phyloP scores from a whole-genome alignment of 1,140 invertebrate species.

The Pomacea maculata region DNA sequence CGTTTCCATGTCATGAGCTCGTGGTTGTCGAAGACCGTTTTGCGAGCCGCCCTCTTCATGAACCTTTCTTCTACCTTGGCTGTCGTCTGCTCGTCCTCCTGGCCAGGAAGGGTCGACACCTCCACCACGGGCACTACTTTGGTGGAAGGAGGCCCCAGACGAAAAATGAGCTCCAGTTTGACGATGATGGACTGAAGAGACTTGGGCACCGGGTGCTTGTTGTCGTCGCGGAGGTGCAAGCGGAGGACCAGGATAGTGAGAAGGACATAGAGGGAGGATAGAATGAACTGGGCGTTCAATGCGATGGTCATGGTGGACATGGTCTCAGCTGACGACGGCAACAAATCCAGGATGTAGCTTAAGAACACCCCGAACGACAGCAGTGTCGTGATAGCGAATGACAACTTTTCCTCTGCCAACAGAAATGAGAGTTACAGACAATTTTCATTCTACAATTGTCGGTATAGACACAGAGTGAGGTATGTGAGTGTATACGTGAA shows the following conservation, averaged over 20 bases:
- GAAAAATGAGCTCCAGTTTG: background rate
- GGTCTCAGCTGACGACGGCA: slow-evolving; percentile 4
- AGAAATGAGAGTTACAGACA: no score
- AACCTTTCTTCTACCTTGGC: no score
- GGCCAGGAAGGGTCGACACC: background rate
- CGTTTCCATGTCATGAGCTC: slow-evolving; percentile 12
- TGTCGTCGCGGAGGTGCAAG: background rate
- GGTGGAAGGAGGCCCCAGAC: background rate
- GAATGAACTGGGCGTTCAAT: background rate
- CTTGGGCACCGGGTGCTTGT: slow-evolving; percentile 9
- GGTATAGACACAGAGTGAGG: no score
- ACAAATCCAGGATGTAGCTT: slow-evolving; percentile 6
- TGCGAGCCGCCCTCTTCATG: background rate
- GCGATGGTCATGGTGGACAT: slow-evolving; percentile 2
- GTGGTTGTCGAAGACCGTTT: slow-evolving; percentile 3
- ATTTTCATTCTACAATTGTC: no score
- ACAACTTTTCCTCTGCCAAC: slow-evolving; percentile 66
- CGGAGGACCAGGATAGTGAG: background rate
- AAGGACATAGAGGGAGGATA: background rate
- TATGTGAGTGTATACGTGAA: no score
- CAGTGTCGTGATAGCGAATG: slow-evolving; percentile 77
- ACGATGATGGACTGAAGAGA: slow-evolving; percentile 4
- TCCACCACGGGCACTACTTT: background rate
- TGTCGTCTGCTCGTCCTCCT: background rate
- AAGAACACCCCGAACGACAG: slow-evolving; percentile 66